Evolutionary conservation across 2,797 vertebrate species (phyloP).

Genomic region (Poecile montanus): DNA sequence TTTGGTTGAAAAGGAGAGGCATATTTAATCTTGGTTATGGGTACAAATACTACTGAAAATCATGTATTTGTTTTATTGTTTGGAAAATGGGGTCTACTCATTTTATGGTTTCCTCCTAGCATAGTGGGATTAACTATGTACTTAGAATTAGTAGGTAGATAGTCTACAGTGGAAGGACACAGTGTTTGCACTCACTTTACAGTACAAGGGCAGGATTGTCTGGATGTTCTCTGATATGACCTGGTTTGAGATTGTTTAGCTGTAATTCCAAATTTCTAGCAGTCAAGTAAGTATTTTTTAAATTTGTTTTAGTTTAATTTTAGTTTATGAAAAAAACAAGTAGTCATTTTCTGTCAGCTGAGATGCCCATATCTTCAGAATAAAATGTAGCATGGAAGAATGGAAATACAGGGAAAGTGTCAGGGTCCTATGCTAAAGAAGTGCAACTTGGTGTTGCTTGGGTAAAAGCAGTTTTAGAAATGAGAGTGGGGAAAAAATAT

Average conservation of each 20-base stretch:
- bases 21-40: neutral
- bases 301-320: neutral
- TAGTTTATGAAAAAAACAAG: neutral
- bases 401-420: neutral
- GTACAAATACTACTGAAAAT: neutral
- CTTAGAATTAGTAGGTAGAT: neutral
- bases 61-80: neutral
- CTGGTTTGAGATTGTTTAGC: neutral
- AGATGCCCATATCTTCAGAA: neutral
- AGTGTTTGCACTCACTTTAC: neutral
- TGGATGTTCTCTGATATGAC: neutral
- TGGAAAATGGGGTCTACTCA: neutral
- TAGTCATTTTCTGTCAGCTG: neutral
- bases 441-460: neutral
- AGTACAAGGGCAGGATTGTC: neutral
- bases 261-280: neutral
- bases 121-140: neutral
- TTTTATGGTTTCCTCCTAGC: neutral
- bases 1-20: neutral
- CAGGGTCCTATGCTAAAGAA: neutral
- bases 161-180: fast-evolving
- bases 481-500: fast-evolving
- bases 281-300: neutral
- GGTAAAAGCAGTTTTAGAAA: neutral
- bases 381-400: neutral